Evolutionary conservation across 2,113 vertebrate genomes (phyloP).

Genomic region (Vidua chalybeata): DNA sequence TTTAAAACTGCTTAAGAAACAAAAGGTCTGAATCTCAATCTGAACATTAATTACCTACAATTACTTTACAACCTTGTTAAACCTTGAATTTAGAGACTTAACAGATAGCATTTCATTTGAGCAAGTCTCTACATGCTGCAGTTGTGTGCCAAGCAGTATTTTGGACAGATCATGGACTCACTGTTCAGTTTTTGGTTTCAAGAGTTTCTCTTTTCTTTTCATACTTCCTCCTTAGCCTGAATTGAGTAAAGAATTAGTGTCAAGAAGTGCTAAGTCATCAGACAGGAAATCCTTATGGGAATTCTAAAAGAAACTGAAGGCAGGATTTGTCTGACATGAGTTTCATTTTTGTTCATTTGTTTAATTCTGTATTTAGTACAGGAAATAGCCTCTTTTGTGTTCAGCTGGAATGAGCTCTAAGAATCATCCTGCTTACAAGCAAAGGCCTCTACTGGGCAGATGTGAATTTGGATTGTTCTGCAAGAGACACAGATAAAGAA

Average conservation of each 20-base stretch:
- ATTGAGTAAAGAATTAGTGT: neutral
- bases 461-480: neutral
- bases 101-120: neutral
- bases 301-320: constrained; percentile 13
- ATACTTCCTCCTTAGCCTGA: neutral
- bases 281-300: neutral
- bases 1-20: neutral
- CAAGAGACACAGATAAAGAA: neutral
- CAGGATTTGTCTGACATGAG: neutral
- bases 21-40: neutral
- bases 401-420: neutral
- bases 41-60: neutral
- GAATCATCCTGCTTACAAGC: neutral
- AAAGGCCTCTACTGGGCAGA: neutral
- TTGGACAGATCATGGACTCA: neutral
- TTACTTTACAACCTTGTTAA: neutral
- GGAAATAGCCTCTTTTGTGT: neutral
- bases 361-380: neutral
- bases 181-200: neutral
- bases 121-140: neutral
- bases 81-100: neutral
- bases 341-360: neutral
- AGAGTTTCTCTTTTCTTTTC: neutral
- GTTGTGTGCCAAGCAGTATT: neutral
- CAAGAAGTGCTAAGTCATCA: neutral